Conservation (phyloP, 2,797 vertebrate genomes). For the Discoglossus pictus region DNA sequence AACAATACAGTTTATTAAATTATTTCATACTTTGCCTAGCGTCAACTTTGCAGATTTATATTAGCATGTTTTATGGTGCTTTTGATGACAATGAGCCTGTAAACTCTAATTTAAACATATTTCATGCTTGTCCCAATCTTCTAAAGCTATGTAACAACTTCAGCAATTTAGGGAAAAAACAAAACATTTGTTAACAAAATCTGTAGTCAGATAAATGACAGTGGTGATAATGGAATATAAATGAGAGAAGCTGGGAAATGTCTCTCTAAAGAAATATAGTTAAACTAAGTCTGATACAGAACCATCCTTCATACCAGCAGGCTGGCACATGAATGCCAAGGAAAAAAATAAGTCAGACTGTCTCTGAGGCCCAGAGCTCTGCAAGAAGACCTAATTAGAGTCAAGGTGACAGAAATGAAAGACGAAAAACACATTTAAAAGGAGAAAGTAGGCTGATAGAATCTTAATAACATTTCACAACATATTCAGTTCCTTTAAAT, state of each 20-base stretch:
- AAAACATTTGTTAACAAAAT: constrained; percentile 25
- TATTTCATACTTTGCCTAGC: too few relatives aligned
- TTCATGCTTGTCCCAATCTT: background rate
- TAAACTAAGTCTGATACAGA: constrained; percentile 31
- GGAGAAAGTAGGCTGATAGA: constrained; percentile 5
- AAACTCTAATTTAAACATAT: too few relatives aligned
- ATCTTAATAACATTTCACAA: constrained; percentile 1
- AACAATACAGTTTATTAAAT: too few relatives aligned
- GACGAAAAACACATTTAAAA: constrained; percentile 29
- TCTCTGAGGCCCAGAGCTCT: constrained; percentile 40
- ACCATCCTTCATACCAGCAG: constrained; percentile 48
- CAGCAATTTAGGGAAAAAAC: constrained; percentile 20
- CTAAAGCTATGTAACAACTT: background rate
- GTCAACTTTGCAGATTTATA: too few relatives aligned
- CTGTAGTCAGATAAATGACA: constrained; percentile 31
- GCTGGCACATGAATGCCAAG: constrained; percentile 47
- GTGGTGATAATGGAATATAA: constrained; percentile 47
- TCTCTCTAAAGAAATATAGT: constrained; percentile 48
- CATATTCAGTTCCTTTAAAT: background rate
- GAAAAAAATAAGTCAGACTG: constrained; percentile 47
- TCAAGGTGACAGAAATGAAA: constrained; percentile 45
- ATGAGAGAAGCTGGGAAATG: constrained; percentile 44
- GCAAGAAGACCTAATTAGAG: constrained; percentile 47
- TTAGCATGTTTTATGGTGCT: too few relatives aligned
- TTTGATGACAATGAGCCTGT: too few relatives aligned